Percentiles rank a stretch among this genome's conserved stretches.
Conservation (phyloP, 2,113 vertebrate genomes). For the Telmatochromis brachygnathus region DNA sequence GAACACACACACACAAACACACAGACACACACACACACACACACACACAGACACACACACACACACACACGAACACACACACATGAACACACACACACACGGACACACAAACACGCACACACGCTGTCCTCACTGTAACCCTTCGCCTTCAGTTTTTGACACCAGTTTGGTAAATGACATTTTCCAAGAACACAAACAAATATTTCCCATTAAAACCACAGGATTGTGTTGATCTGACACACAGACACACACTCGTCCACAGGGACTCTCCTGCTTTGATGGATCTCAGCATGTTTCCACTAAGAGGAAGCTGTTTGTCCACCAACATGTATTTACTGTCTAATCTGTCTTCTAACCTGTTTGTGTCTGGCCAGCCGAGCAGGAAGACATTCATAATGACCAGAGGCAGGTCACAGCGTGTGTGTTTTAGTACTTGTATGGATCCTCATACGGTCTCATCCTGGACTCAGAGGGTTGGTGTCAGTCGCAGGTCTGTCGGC, state of each 20-base stretch:
- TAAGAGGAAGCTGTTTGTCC: constrained; percentile 24
- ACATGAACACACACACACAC: neutral
- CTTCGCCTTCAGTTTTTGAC: neutral
- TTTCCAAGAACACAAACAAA: constrained; percentile 10
- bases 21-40: neutral
- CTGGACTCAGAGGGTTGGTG: neutral
- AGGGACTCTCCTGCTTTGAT: constrained; percentile 12
- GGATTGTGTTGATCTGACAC: neutral
- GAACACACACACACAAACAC: neutral
- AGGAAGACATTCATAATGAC: constrained; percentile 11
- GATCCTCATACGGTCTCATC: neutral
- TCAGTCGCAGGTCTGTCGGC: neutral
- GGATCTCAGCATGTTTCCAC: constrained; percentile 10
- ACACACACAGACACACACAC: neutral
- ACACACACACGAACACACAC: neutral
- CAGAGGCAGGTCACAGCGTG: neutral
- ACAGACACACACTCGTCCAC: neutral
- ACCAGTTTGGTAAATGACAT: neutral
- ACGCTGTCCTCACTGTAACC: neutral
- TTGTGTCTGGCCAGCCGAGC: neutral
- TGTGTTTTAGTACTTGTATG: neutral
- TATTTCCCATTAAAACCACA: neutral
- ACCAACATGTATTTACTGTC: neutral
- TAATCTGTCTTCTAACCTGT: neutral
- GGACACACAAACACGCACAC: neutral